Conservation (phyloP, 2,888 invertebrate species). For the Brenthis ino region DNA sequence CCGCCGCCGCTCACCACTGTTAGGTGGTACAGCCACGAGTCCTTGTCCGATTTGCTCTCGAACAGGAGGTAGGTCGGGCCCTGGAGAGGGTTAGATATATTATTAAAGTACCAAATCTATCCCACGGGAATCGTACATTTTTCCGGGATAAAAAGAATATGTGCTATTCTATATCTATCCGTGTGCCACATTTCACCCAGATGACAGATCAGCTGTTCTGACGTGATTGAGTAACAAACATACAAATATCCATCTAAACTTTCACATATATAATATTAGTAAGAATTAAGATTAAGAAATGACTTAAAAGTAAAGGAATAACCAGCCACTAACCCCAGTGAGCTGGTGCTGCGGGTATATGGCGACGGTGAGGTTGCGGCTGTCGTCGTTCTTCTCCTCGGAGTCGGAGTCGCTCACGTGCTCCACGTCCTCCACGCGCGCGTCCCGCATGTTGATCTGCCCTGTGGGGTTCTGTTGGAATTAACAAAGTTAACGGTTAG, state of each 20-base stretch:
- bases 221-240: too few species aligned
- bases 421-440: slow-evolving; percentile 96
- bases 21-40: slow-evolving; percentile 91
- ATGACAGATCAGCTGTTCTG: too few species aligned
- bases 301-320: too few species aligned
- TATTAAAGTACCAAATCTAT: neutral
- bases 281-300: too few species aligned
- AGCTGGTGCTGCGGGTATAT: slow-evolving; percentile 95
- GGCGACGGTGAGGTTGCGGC: slow-evolving; percentile 91
- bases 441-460: slow-evolving; percentile 97
- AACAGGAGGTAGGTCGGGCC: slow-evolving; percentile 97
- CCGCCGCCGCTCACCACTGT: slow-evolving; percentile 97
- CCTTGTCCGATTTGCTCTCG: slow-evolving; percentile 96
- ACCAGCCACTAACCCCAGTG: slow-evolving; percentile 59
- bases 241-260: too few species aligned
- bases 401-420: slow-evolving; percentile 96
- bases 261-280: too few species aligned
- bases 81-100: slow-evolving; percentile 55
- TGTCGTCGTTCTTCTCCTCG: slow-evolving; percentile 91
- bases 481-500: neutral
- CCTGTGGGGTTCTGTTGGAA: slow-evolving; percentile 91
- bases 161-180: too few species aligned
- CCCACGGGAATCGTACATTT: too few species aligned
- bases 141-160: too few species aligned
- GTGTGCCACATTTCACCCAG: too few species aligned